Conservation (phyloP, 2,113 vertebrate genomes). For the Chamaea fasciata region DNA sequence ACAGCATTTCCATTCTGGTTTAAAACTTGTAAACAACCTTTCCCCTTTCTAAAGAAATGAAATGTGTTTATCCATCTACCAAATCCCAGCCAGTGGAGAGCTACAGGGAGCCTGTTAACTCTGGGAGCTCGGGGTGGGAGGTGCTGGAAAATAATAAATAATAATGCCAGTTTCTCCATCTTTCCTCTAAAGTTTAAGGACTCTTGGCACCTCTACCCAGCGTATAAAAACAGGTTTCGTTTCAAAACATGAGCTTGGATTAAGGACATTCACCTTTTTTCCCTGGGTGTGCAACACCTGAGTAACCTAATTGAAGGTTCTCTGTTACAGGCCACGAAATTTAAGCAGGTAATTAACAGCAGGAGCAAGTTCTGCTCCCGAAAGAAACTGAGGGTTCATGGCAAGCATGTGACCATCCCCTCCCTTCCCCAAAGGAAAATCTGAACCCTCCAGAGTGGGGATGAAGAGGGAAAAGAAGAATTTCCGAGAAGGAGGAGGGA, state of each 20-base stretch:
- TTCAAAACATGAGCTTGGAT: not conserved
- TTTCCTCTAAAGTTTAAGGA: not conserved
- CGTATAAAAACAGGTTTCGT: not conserved
- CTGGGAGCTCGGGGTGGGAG: not conserved
- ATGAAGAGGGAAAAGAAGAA: not conserved
- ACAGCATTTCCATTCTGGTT: conserved; percentile 20
- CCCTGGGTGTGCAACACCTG: not conserved
- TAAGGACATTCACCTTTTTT: not conserved
- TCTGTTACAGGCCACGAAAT: fast-evolving
- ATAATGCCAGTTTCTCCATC: not conserved
- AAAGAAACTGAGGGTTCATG: not conserved
- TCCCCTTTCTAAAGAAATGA: not conserved
- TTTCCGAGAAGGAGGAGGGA: not conserved
- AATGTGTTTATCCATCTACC: conserved; percentile 22
- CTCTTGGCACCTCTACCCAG: not conserved
- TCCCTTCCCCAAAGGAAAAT: not conserved
- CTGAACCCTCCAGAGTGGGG: not conserved
- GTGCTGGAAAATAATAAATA: conserved; percentile 1
- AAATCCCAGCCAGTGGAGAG: not conserved
- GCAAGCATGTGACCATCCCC: not conserved
- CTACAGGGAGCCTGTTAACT: conserved; percentile 22
- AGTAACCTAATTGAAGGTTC: not conserved
- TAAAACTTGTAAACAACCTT: conserved; percentile 42
- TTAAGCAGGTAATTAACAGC: not conserved
- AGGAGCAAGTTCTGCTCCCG: not conserved